Percentiles rank a stretch among this genome's conserved stretches.
Evolutionary conservation across 1,140 invertebrate species (phyloP).

Genomic region (Gerris buenoi): DNA sequence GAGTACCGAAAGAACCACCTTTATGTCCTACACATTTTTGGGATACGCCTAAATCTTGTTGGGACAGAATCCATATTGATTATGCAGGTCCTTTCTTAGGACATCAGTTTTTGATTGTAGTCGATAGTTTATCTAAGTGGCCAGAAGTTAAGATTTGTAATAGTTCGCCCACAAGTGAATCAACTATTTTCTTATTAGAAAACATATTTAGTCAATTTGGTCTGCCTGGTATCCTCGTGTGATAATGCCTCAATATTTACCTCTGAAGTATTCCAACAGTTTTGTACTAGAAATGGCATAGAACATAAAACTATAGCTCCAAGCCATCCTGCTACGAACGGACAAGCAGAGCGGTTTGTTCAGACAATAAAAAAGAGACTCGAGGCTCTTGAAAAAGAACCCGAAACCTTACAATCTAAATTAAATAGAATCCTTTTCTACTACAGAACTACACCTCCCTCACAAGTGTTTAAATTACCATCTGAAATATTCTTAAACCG

Average conservation of each 20-base stretch:
- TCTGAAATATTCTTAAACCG: background rate
- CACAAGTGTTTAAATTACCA: background rate
- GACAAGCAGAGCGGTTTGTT: constrained; percentile 12
- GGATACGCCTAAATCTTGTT: constrained; percentile 20
- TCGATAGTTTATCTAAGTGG: constrained; percentile 28
- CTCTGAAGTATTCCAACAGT: constrained; percentile 26
- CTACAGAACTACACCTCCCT: background rate
- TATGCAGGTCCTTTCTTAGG: constrained; percentile 30
- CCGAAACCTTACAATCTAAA: background rate
- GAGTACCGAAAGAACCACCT: too few species aligned
- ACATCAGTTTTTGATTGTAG: constrained; percentile 29
- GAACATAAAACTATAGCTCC: constrained; percentile 21
- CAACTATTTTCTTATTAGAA: constrained; percentile 5
- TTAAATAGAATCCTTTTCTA: background rate
- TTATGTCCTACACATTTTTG: constrained; percentile 19
- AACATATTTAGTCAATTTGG: constrained; percentile 13
- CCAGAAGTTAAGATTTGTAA: constrained; percentile 15
- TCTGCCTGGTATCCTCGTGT: constrained; percentile 14
- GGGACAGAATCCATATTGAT: constrained; percentile 34
- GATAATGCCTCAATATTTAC: constrained; percentile 21
- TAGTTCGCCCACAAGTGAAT: constrained; percentile 8
- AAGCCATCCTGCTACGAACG: constrained; percentile 25
- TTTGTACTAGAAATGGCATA: constrained; percentile 23
- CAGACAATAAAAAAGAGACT: constrained; percentile 15
- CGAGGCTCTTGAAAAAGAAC: constrained; percentile 3